These are phyloP conservation scores for Ophioninae sp. DNA, from an alignment of 2,888 invertebrate species.

Conservation along the genomic window DNA sequence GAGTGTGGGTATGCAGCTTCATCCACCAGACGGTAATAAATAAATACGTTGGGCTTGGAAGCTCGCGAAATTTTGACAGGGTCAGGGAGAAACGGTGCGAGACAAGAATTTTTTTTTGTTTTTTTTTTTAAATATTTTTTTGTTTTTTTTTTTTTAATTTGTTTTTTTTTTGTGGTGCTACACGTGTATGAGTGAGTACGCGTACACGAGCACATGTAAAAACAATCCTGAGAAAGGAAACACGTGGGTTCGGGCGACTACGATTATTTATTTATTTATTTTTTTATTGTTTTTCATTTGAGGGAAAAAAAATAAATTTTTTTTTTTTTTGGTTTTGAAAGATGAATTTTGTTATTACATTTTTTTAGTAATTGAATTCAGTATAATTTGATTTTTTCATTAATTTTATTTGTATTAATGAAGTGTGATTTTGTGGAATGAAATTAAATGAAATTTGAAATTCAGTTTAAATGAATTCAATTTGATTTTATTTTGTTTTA, in stretches of 20 bases:
- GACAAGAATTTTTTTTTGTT: slow-evolving; percentile 40
- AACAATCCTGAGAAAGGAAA: slow-evolving; percentile 45
- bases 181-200: background rate
- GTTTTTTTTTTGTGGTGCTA: background rate
- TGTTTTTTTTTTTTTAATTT: too few species aligned
- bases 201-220: slow-evolving; percentile 2
- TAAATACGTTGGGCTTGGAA: slow-evolving; percentile 56
- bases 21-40: slow-evolving; percentile 59
- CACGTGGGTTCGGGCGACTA: slow-evolving; percentile 42
- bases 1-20: slow-evolving; percentile 27
- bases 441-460: too few species aligned
- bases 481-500: too few species aligned
- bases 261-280: background rate
- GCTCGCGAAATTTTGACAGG: slow-evolving; percentile 59
- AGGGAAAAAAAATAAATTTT: too few species aligned
- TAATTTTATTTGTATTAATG: too few species aligned
- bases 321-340: background rate
- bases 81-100: slow-evolving; percentile 54
- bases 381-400: too few species aligned
- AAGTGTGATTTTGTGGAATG: too few species aligned
- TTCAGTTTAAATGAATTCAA: too few species aligned
- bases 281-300: background rate
- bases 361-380: too few species aligned
- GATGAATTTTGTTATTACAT: background rate
- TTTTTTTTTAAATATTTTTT: background rate